Percentiles rank a stretch among this genome's conserved stretches.
Evolutionary conservation across 2,888 invertebrate genomes (phyloP).

Genomic region (Dimorphilus gyrociliatus): DNA sequence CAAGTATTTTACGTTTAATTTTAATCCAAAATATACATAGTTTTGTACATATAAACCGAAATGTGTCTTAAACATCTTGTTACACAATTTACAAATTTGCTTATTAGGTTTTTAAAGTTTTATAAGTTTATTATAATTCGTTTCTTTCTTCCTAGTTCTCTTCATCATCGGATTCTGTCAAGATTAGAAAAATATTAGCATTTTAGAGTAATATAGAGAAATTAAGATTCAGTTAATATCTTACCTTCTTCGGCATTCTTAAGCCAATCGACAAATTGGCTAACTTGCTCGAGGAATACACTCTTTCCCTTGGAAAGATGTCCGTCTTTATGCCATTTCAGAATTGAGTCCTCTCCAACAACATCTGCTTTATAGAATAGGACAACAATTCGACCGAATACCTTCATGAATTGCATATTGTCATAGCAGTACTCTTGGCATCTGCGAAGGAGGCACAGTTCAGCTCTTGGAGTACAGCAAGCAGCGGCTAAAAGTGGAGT

Average conservation of each 20-base stretch:
- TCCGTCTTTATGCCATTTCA: slow-evolving; percentile 88
- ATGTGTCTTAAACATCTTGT: too few species aligned
- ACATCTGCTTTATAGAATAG: slow-evolving; percentile 91
- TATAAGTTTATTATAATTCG: too few species aligned
- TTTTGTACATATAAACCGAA: too few species aligned
- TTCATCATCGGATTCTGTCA: too few species aligned
- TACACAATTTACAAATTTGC: too few species aligned
- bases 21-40: too few species aligned
- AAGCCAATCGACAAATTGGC: slow-evolving; percentile 90
- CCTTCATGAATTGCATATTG: slow-evolving; percentile 97
- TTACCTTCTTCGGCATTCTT: slow-evolving; percentile 88
- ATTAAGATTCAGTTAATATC: too few species aligned
- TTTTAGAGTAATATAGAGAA: too few species aligned
- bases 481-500: slow-evolving; percentile 71
- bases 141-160: too few species aligned
- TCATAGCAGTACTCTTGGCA: slow-evolving; percentile 96
- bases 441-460: slow-evolving; percentile 69
- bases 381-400: slow-evolving; percentile 89
- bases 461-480: slow-evolving; percentile 65
- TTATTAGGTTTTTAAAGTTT: too few species aligned
- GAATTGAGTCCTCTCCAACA: slow-evolving; percentile 78
- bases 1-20: too few species aligned
- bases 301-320: slow-evolving; percentile 87
- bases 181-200: too few species aligned
- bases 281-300: slow-evolving; percentile 95